Percentiles rank a stretch among this genome's conserved stretches.
Conservation (phyloP, 2,797 vertebrate species). For the Hyperoplus lanceolatus region DNA sequence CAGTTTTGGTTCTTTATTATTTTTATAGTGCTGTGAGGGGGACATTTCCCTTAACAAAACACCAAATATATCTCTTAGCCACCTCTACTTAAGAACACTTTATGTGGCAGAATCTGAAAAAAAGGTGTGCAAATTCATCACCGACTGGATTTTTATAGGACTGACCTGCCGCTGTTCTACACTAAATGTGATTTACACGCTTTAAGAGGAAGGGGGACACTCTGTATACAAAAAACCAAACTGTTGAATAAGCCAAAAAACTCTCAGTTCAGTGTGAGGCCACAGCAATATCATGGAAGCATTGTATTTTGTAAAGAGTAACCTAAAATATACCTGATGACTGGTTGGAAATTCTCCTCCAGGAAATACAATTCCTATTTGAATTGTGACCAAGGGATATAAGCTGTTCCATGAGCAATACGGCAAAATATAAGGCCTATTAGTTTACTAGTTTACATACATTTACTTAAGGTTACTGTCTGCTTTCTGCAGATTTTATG, state of each 20-base stretch:
- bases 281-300: constrained; percentile 8
- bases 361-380: constrained; percentile 7
- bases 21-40: constrained; percentile 3
- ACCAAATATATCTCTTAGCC: constrained; percentile 16
- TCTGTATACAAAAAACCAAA: constrained; percentile 14
- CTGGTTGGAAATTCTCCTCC: not conserved
- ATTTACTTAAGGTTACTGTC: not conserved
- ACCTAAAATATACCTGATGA: constrained; percentile 8
- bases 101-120: constrained; percentile 17
- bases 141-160: constrained; percentile 16
- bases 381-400: not conserved
- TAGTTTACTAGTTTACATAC: not conserved
- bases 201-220: constrained; percentile 8
- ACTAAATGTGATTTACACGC: constrained; percentile 37
- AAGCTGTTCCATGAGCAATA: not conserved
- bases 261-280: constrained; percentile 40
- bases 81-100: constrained; percentile 3
- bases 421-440: not conserved
- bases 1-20: constrained; percentile 22
- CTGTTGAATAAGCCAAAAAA: constrained; percentile 33
- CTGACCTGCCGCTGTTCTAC: constrained; percentile 19
- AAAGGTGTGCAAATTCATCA: constrained; percentile 25
- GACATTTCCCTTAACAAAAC: constrained; percentile 24
- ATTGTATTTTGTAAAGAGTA: not conserved
- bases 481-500: not conserved